Evolutionary conservation across 2,113 vertebrate species (phyloP).

Genomic region (Rhodinocichla rosea): DNA sequence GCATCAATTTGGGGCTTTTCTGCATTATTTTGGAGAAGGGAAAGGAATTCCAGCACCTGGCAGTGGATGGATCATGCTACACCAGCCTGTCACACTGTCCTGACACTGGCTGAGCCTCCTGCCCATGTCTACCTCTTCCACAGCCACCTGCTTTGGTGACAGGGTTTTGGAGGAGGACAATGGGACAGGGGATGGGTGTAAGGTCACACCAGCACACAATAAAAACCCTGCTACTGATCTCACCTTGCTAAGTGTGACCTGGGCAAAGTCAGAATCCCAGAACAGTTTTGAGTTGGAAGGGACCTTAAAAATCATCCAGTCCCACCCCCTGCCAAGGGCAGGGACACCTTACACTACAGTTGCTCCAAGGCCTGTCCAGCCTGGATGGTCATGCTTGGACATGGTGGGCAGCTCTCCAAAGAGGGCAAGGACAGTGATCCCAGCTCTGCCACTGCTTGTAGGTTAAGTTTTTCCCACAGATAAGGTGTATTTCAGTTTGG

Average conservation of each 20-base stretch:
- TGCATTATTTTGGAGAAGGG: background rate
- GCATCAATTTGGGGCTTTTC: background rate
- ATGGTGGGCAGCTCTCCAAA: background rate
- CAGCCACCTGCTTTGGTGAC: background rate
- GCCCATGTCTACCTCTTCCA: background rate
- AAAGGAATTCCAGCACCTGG: background rate
- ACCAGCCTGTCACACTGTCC: fast-evolving
- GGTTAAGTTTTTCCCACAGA: background rate
- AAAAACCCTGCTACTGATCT: background rate
- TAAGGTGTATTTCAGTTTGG: background rate
- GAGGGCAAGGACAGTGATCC: background rate
- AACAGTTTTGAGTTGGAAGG: background rate
- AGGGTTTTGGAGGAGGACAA: background rate
- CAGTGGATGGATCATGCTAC: fast-evolving
- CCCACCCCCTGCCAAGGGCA: background rate
- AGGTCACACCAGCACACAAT: background rate
- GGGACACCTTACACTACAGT: background rate
- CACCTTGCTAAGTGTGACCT: background rate
- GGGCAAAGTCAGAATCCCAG: background rate
- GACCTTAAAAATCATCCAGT: background rate
- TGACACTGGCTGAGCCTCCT: background rate
- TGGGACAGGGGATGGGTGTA: fast-evolving
- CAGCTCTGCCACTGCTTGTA: background rate
- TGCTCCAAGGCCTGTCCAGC: background rate
- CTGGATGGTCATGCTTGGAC: background rate